These are phyloP conservation scores for Cydia splendana DNA, from an alignment of 1,140 invertebrate species.

Conservation along the genomic window DNA sequence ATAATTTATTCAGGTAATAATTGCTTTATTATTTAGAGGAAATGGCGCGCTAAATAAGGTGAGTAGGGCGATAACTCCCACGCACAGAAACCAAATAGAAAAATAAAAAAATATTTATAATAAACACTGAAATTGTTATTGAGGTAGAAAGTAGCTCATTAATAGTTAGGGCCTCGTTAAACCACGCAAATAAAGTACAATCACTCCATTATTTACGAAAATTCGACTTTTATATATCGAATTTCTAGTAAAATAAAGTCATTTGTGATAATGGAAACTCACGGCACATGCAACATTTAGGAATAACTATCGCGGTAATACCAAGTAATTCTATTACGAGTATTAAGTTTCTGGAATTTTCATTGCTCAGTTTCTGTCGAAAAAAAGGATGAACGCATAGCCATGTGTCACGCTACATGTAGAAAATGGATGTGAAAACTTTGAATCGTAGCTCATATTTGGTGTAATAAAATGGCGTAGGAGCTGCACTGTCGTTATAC, in stretches of 20 bases:
- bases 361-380: not conserved
- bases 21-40: not conserved
- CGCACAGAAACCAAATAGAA: conserved; percentile 14
- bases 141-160: not conserved
- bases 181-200: conserved; percentile 21
- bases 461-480: conserved; percentile 7
- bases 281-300: not conserved
- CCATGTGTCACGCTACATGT: conserved; percentile 12
- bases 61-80: conserved; percentile 7
- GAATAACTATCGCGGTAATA: no score
- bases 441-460: conserved; percentile 24
- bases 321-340: no score
- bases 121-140: not conserved
- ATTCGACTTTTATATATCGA: not conserved
- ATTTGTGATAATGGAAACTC: not conserved
- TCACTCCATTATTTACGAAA: not conserved
- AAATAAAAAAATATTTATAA: not conserved
- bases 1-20: not conserved
- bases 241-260: not conserved
- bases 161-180: not conserved
- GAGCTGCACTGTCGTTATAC: conserved; percentile 3
- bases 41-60: not conserved
- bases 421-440: conserved; percentile 23
- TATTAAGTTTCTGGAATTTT: no score
- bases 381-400: not conserved